A percentile compares a stretch with the other conserved stretches of the same genome.
These are phyloP conservation scores for Cryptus armator DNA, from an alignment of 2,888 invertebrate genomes.

Conservation along the genomic window DNA sequence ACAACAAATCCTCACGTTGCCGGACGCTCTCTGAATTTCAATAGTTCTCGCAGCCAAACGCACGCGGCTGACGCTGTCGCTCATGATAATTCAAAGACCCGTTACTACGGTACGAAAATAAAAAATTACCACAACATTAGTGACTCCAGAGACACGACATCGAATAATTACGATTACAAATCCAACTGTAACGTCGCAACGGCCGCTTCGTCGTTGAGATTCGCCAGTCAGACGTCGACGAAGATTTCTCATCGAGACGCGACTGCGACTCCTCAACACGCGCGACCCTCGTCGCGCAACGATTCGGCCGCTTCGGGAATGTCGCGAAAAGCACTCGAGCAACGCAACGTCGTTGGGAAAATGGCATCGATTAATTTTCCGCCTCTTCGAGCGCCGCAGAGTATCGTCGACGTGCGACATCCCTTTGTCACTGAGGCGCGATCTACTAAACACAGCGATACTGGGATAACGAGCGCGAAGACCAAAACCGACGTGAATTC, in stretches of 20 bases:
- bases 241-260: slow-evolving; percentile 66
- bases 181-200: slow-evolving; percentile 61
- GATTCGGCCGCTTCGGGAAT: slow-evolving; percentile 70
- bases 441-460: slow-evolving; percentile 74
- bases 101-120: slow-evolving; percentile 72
- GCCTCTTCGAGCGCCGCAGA: slow-evolving; percentile 78
- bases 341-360: slow-evolving; percentile 70
- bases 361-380: slow-evolving; percentile 78
- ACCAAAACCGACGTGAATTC: slow-evolving; percentile 71
- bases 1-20: slow-evolving; percentile 2
- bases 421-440: slow-evolving; percentile 79
- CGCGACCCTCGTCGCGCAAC: slow-evolving; percentile 66
- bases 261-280: slow-evolving; percentile 65
- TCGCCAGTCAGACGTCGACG: slow-evolving; percentile 67
- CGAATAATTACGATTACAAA: slow-evolving; percentile 74
- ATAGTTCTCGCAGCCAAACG: background rate
- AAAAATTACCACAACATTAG: slow-evolving; percentile 72
- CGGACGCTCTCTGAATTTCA: slow-evolving; percentile 9
- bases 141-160: slow-evolving; percentile 61
- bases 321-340: slow-evolving; percentile 74
- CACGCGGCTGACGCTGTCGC: slow-evolving; percentile 1
- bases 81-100: slow-evolving; percentile 72
- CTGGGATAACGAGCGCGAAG: slow-evolving; percentile 67
- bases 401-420: slow-evolving; percentile 79
- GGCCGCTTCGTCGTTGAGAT: slow-evolving; percentile 69